Percentiles rank a stretch among this genome's conserved stretches.
phyloP scores from a whole-genome alignment of 2,797 vertebrate genomes.

The Echeneis naucrates region DNA sequence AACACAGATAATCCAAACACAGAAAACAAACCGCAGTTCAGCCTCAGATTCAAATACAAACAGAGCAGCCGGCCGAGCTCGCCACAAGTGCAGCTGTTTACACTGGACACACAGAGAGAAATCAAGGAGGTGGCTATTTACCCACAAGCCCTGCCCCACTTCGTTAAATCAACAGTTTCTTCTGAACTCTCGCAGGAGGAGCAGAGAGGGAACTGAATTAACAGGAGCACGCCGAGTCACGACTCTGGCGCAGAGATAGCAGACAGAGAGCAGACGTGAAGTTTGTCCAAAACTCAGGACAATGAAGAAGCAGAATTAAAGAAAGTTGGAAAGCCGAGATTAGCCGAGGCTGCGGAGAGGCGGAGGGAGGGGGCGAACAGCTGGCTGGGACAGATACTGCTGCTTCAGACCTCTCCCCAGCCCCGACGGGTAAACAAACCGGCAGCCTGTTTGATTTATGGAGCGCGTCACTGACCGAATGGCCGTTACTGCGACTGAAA shows the following conservation, averaged over 20 bases:
- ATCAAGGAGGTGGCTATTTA: constrained; percentile 51
- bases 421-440: constrained; percentile 82
- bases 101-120: constrained; percentile 51
- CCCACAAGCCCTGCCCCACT: constrained; percentile 31
- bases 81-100: constrained; percentile 36
- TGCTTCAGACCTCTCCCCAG: constrained; percentile 76
- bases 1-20: neutral
- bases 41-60: constrained; percentile 4
- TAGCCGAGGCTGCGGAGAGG: constrained; percentile 64
- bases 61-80: neutral
- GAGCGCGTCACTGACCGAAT: constrained; percentile 72
- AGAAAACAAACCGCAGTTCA: neutral
- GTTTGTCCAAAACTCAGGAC: constrained; percentile 70
- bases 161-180: constrained; percentile 51
- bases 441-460: constrained; percentile 84
- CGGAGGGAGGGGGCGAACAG: constrained; percentile 69
- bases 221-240: constrained; percentile 43
- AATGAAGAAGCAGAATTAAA: constrained; percentile 71
- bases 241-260: constrained; percentile 31
- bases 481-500: constrained; percentile 81
- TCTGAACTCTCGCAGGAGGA: constrained; percentile 22
- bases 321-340: constrained; percentile 78
- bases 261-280: constrained; percentile 42
- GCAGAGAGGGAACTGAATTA: constrained; percentile 40
- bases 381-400: constrained; percentile 85